Conservation (phyloP, 2,113 vertebrate genomes). For the Excalfactoria chinensis region DNA sequence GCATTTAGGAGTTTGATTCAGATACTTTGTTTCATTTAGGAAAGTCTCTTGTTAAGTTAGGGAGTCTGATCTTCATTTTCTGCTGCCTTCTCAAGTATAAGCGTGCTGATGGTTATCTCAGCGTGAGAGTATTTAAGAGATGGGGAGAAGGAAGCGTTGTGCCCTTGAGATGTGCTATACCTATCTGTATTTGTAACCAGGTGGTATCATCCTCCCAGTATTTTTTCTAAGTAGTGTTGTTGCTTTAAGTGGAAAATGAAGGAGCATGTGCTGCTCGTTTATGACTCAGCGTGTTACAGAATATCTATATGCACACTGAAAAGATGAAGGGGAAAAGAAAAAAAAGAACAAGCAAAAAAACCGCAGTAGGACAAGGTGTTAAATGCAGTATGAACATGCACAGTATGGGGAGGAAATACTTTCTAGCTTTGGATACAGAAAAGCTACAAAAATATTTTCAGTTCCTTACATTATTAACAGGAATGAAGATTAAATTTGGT, state of each 20-base stretch:
- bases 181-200: neutral
- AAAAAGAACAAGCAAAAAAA: neutral
- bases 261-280: neutral
- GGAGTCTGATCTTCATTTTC: neutral
- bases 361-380: neutral
- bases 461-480: neutral
- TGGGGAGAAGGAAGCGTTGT: neutral
- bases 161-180: neutral
- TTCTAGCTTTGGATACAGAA: neutral
- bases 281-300: neutral
- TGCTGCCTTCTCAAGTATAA: neutral
- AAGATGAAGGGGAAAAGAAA: neutral
- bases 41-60: neutral
- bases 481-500: neutral
- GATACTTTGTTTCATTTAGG: neutral
- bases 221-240: neutral
- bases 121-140: neutral
- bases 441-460: neutral
- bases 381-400: neutral
- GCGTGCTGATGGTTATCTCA: neutral
- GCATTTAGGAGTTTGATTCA: neutral
- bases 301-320: neutral
- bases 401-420: neutral
- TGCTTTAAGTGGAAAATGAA: neutral
- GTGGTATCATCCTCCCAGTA: neutral